phyloP scores from a whole-genome alignment of 2,797 vertebrate species.

The Scyliorhinus canicula region DNA sequence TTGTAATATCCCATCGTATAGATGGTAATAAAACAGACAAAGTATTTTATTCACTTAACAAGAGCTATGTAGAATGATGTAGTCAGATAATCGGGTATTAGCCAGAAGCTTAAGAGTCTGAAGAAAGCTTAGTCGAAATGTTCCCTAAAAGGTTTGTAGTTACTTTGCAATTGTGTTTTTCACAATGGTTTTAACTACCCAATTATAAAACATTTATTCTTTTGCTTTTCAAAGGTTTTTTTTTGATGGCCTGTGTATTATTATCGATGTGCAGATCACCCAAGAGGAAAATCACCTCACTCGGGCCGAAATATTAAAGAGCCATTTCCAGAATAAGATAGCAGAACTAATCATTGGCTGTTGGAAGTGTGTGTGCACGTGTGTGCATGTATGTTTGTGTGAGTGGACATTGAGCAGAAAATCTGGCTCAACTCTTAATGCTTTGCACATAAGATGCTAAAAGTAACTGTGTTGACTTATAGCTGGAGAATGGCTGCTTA shows the following conservation, averaged over 20 bases:
- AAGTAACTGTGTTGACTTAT: neutral
- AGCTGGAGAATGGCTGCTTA: neutral
- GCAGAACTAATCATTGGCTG: neutral
- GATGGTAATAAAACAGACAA: conserved; percentile 34
- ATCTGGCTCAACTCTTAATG: neutral
- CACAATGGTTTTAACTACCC: conserved; percentile 36
- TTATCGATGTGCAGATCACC: conserved; percentile 7
- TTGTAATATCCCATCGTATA: conserved; percentile 38
- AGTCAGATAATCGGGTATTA: conserved; percentile 29
- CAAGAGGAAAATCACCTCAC: conserved; percentile 30
- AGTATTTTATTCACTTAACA: conserved; percentile 39
- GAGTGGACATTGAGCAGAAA: neutral
- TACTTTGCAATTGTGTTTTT: conserved; percentile 27
- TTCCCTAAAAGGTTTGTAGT: conserved; percentile 30
- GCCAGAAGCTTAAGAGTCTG: conserved; percentile 2
- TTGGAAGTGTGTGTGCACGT: neutral
- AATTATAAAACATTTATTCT: conserved; percentile 25
- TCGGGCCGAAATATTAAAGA: conserved; percentile 29
- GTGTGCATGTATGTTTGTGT: neutral
- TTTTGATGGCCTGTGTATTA: neutral
- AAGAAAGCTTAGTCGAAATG: conserved; percentile 25
- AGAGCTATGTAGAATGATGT: conserved; percentile 29
- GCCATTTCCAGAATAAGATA: neutral
- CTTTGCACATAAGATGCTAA: neutral
- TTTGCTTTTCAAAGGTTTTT: conserved; percentile 27